Evolutionary conservation across 2,113 vertebrate species (phyloP), one percentile per base, ranked within the genome.

Genomic region (Eolophus roseicapilla): DNA sequence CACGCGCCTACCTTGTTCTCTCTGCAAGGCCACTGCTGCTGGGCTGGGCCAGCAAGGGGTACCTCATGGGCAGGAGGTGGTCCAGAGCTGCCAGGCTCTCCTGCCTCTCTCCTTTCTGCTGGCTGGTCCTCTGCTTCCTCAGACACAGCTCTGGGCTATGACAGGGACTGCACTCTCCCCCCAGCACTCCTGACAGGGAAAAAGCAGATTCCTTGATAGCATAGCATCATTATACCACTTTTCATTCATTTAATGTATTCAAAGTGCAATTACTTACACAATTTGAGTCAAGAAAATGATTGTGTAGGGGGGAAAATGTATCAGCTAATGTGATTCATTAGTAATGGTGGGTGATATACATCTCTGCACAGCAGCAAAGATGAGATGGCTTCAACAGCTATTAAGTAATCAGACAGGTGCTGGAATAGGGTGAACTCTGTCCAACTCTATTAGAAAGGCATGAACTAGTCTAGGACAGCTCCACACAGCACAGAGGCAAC

Each of bases 251-350:
- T 89, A 9, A 69, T 92, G 73, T 73, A 92, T 92, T 90, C 64
- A 49, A 67, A 95, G 73, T 76, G 74, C 86, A 94, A 92, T 96
- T 96, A 94, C 93, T 76, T 76, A 35, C 13, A 68, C 46, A 62
- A 79, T 69, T 91, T 91, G 83, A 94, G 91, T 79, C 59, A 78
- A 89, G 49, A n/a, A 92, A 89, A 93, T 68, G 81, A 95, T 77
- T 71, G 89, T 73, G 95, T 96, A 47, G 88, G 95, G 91, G 91
- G 91, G 87, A 10, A 67, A 57, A 93, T 87, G 69, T 47, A 91
- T 91, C 62, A 73, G 86, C 78, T 93, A n/a, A 65, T 69, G 74
- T 88, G 83, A 96, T 91, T 96, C 93, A 96, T 93, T 94, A 95
- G 69, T 57, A 59, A 65, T 81, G 65, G 81, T 91, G 88, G 90